Percentiles rank a stretch among this genome's conserved stretches.
Conservation (phyloP, 2,888 invertebrate genomes). For the Lepas anatifera region DNA sequence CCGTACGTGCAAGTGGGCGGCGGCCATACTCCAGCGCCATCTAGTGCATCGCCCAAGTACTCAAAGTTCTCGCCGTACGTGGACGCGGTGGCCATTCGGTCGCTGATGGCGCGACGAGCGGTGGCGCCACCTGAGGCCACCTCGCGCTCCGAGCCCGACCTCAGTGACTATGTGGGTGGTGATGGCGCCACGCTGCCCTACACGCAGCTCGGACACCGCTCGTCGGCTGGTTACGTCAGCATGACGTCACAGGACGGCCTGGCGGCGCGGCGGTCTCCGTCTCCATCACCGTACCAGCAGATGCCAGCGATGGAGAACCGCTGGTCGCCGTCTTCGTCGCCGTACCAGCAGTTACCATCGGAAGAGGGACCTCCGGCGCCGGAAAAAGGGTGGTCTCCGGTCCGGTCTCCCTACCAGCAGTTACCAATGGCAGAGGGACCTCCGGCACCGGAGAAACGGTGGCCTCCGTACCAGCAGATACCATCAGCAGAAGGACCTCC, state of each 20-base stretch:
- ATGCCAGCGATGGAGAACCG: too few species aligned
- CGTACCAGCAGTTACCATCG: too few species aligned
- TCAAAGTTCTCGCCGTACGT: constrained; percentile 2
- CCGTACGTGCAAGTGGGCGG: constrained; percentile 4
- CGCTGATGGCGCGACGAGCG: not conserved
- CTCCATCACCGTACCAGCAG: not conserved
- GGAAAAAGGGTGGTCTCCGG: too few species aligned
- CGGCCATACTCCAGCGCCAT: too few species aligned
- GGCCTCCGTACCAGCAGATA: too few species aligned
- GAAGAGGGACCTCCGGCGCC: too few species aligned
- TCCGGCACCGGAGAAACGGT: too few species aligned
- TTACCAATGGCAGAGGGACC: too few species aligned
- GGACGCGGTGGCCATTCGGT: not conserved
- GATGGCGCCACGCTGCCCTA: not conserved
- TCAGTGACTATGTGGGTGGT: not conserved
- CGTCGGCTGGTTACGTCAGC: not conserved
- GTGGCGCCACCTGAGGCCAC: not conserved
- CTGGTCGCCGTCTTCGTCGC: too few species aligned
- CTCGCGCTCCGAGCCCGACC: not conserved
- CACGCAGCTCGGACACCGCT: not conserved
- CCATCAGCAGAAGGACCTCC: too few species aligned
- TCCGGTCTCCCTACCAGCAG: too few species aligned
- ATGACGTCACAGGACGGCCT: not conserved
- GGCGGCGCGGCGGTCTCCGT: not conserved
- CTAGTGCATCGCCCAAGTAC: not conserved